phyloP scores from a whole-genome alignment of 2,797 vertebrate genomes.

The Apodemus agrarius region DNA sequence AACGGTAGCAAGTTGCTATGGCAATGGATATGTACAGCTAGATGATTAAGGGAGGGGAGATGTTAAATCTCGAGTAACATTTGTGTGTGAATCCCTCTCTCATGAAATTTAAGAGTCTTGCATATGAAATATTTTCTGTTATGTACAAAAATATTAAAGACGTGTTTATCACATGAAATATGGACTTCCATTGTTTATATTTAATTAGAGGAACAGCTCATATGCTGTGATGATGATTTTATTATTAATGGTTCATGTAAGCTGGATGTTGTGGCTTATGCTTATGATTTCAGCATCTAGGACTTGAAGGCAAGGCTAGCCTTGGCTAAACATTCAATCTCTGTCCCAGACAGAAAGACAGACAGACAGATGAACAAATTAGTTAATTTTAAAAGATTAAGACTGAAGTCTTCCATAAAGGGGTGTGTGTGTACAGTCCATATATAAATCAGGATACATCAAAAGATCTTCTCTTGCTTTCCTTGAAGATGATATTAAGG shows the following conservation, averaged over 20 bases:
- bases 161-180: conserved; percentile 39
- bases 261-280: no score
- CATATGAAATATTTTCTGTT: conserved; percentile 37
- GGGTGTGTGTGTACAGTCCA: not conserved
- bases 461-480: not conserved
- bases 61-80: conserved; percentile 63
- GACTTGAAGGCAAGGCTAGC: not conserved
- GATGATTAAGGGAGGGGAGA: conserved; percentile 56
- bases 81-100: conserved; percentile 60
- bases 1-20: conserved; percentile 71
- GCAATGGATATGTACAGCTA: conserved; percentile 70
- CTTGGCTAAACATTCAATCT: not conserved
- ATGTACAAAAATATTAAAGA: conserved; percentile 42
- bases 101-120: conserved; percentile 35
- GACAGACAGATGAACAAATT: not conserved
- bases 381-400: conserved; percentile 32
- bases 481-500: not conserved
- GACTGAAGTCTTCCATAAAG: conserved; percentile 23
- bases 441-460: not conserved
- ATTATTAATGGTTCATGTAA: conserved; percentile 52
- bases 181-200: conserved; percentile 34
- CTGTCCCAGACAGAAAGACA: not conserved
- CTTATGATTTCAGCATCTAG: not conserved
- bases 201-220: conserved; percentile 10
- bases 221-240: conserved; percentile 22